Evolutionary conservation across 2,113 vertebrate genomes (phyloP).

Genomic region (Pandion haliaetus): DNA sequence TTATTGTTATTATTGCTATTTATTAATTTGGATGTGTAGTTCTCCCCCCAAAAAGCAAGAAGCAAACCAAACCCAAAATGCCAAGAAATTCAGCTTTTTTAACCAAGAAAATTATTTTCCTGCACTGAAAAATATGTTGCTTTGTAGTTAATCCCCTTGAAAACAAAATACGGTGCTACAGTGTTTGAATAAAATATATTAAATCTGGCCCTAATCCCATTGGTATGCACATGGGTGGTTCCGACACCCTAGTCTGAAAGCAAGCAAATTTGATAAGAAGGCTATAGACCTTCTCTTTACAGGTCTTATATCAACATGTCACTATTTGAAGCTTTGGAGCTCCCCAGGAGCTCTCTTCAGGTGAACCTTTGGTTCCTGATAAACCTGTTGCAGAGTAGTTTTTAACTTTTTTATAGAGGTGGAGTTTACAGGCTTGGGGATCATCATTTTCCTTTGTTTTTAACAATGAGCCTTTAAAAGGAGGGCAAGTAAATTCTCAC

Average conservation of each 20-base stretch:
- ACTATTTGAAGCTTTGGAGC: background rate
- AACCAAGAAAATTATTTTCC: background rate
- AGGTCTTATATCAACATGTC: background rate
- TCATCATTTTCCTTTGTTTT: background rate
- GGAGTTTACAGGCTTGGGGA: background rate
- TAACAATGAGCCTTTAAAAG: background rate
- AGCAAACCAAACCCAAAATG: background rate
- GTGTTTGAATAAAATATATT: background rate
- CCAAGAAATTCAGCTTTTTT: background rate
- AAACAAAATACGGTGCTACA: background rate
- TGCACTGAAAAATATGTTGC: background rate
- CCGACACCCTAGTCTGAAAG: background rate
- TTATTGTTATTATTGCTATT: background rate
- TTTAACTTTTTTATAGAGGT: background rate
- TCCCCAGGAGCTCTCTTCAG: background rate
- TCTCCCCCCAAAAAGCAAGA: background rate
- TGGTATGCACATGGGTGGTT: background rate
- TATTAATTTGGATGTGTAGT: background rate
- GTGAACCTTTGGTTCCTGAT: background rate
- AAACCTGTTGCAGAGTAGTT: background rate
- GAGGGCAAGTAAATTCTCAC: background rate
- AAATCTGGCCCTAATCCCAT: background rate
- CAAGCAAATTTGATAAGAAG: background rate
- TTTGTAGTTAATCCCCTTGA: background rate
- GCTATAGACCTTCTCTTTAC: background rate